Evolutionary conservation across 2,888 invertebrate species (phyloP).

Genomic region (Macrophya annulata): DNA sequence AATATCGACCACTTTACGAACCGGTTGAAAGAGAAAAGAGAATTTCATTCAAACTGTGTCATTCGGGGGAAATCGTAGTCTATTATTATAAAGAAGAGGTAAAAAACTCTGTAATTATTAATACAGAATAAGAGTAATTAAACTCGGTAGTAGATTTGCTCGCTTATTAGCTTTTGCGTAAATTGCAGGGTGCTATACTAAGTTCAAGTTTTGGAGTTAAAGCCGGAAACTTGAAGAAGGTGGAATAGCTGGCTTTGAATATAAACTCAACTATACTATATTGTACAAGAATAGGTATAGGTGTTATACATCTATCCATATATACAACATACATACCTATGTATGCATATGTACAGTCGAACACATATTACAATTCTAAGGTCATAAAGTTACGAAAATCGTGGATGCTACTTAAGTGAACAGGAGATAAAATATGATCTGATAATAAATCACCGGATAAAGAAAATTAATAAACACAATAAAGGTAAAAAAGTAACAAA

Average conservation of each 20-base stretch:
- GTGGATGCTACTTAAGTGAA: too few relatives aligned
- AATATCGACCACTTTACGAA: neutral
- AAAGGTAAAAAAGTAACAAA: constrained; percentile 1
- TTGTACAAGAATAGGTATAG: neutral
- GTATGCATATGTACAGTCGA: neutral
- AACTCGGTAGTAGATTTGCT: neutral
- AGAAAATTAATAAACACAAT: constrained; percentile 14
- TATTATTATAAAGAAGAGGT: neutral
- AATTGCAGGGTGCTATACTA: constrained; percentile 57
- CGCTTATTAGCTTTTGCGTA: constrained; percentile 63
- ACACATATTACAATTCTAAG: neutral
- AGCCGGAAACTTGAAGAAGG: constrained; percentile 18
- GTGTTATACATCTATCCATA: neutral
- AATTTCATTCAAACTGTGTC: neutral
- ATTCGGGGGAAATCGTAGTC: neutral
- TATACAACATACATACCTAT: too few relatives aligned
- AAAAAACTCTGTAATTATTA: constrained; percentile 58
- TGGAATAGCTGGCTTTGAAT: neutral
- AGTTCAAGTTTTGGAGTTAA: constrained; percentile 38
- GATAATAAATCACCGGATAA: constrained; percentile 26
- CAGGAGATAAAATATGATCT: neutral
- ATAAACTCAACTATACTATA: neutral
- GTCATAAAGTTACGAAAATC: constrained; percentile 2
- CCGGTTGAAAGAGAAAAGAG: constrained; percentile 13
- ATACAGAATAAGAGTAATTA: constrained; percentile 45